Evolutionary conservation across 2,888 invertebrate species (phyloP).

Genomic region (Macrosoma leucophasiata): DNA sequence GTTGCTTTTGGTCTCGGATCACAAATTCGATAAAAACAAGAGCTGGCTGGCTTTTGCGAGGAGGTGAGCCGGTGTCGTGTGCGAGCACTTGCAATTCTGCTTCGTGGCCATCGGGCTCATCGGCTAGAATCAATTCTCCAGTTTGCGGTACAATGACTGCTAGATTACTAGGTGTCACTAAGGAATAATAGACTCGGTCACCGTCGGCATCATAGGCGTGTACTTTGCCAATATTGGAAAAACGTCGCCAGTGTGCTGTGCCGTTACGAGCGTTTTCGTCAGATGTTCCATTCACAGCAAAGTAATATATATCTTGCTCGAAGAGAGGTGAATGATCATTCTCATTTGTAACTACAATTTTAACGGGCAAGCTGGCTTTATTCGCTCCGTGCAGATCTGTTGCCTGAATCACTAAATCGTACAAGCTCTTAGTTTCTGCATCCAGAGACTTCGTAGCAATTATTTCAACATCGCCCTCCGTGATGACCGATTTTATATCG

Average conservation of each 20-base stretch:
- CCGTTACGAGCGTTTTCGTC: constrained; percentile 77
- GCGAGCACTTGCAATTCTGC: constrained; percentile 86
- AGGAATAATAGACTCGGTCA: constrained; percentile 91
- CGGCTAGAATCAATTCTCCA: constrained; percentile 89
- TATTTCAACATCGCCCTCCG: constrained; percentile 81
- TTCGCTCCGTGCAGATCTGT: constrained; percentile 87
- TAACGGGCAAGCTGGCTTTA: constrained; percentile 86
- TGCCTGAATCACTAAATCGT: constrained; percentile 86
- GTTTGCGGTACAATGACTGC: constrained; percentile 95
- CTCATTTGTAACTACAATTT: constrained; percentile 86
- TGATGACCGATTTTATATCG: constrained; percentile 70
- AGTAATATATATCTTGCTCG: constrained; percentile 84
- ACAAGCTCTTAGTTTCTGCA: constrained; percentile 82
- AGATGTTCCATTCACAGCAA: constrained; percentile 80
- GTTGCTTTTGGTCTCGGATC: constrained; percentile 73
- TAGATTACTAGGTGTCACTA: constrained; percentile 86
- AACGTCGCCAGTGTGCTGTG: constrained; percentile 82
- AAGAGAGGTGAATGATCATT: constrained; percentile 95
- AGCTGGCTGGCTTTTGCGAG: constrained; percentile 82
- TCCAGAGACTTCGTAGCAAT: constrained; percentile 87
- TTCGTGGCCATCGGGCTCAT: constrained; percentile 82
- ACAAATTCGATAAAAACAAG: constrained; percentile 86
- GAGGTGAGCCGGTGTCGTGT: constrained; percentile 87
- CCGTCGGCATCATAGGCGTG: constrained; percentile 92
- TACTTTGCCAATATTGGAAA: constrained; percentile 89